Evolutionary conservation across 2,888 invertebrate genomes (phyloP).

Genomic region (Euspilapteryx auroguttella): DNA sequence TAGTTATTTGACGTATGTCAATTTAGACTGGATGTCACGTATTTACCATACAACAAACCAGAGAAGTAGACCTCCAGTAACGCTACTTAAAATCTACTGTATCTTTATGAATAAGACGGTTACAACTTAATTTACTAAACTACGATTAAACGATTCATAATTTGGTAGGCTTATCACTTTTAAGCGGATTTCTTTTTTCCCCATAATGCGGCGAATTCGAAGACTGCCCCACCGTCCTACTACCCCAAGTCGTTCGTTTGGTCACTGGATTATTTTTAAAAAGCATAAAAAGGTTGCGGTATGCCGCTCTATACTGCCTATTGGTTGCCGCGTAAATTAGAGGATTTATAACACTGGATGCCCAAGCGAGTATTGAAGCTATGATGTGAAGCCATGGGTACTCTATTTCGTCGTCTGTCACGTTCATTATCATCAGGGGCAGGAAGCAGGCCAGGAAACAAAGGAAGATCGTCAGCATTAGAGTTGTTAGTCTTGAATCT

Average conservation of each 20-base stretch:
- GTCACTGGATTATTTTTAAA: slow-evolving; percentile 36
- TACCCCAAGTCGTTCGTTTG: slow-evolving; percentile 42
- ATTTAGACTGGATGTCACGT: too few species aligned
- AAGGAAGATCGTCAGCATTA: slow-evolving; percentile 87
- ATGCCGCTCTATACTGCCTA: slow-evolving; percentile 72
- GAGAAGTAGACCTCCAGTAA: too few species aligned
- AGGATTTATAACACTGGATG: slow-evolving; percentile 87
- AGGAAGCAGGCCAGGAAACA: slow-evolving; percentile 86
- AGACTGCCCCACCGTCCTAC: slow-evolving; percentile 44
- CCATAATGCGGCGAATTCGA: slow-evolving; percentile 46
- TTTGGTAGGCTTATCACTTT: slow-evolving; percentile 33
- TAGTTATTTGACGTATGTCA: too few species aligned
- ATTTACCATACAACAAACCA: too few species aligned
- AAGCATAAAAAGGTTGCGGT: slow-evolving; percentile 53
- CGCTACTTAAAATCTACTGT: too few species aligned
- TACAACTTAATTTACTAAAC: neutral
- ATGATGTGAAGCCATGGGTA: slow-evolving; percentile 79
- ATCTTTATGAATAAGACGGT: too few species aligned
- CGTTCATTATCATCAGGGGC: slow-evolving; percentile 86
- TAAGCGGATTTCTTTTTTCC: slow-evolving; percentile 32
- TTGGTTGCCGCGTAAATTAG: slow-evolving; percentile 90
- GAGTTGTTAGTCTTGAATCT: slow-evolving; percentile 78
- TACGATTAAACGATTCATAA: slow-evolving; percentile 23
- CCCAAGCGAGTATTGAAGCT: slow-evolving; percentile 87
- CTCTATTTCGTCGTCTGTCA: slow-evolving; percentile 74